These are phyloP conservation scores for Ceryle rudis DNA, from an alignment of 2,797 vertebrate species.

Conservation along the genomic window DNA sequence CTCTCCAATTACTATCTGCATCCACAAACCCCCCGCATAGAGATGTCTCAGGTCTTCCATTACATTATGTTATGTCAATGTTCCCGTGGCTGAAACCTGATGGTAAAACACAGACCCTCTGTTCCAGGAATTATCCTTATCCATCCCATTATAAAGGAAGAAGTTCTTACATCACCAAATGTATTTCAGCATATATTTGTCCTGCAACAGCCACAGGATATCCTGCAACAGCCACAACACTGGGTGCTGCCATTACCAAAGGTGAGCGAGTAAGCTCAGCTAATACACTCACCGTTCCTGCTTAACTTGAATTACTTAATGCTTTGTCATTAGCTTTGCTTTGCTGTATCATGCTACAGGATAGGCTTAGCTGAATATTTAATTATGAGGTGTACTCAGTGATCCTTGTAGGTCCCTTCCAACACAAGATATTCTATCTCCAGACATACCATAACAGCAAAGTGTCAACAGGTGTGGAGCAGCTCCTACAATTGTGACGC, in stretches of 20 bases:
- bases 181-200: not conserved
- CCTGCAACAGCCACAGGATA: not conserved
- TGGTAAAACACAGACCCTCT: not conserved
- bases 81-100: not conserved
- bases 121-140: not conserved
- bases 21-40: not conserved
- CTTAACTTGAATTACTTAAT: not conserved
- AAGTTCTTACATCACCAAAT: not conserved
- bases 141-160: not conserved
- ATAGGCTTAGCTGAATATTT: not conserved
- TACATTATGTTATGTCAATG: not conserved
- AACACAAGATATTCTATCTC: not conserved
- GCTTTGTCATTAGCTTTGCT: not conserved
- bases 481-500: not conserved
- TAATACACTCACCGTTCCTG: not conserved
- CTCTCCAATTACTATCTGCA: not conserved
- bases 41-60: not conserved
- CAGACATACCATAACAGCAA: rapidly evolving
- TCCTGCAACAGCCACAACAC: not conserved
- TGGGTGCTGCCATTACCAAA: not conserved
- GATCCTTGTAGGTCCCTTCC: not conserved
- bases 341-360: not conserved
- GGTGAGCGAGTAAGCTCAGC: not conserved
- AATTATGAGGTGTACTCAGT: not conserved
- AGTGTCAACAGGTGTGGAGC: not conserved